phyloP scores from a whole-genome alignment of 2,113 vertebrate species.

The Pan paniscus region DNA sequence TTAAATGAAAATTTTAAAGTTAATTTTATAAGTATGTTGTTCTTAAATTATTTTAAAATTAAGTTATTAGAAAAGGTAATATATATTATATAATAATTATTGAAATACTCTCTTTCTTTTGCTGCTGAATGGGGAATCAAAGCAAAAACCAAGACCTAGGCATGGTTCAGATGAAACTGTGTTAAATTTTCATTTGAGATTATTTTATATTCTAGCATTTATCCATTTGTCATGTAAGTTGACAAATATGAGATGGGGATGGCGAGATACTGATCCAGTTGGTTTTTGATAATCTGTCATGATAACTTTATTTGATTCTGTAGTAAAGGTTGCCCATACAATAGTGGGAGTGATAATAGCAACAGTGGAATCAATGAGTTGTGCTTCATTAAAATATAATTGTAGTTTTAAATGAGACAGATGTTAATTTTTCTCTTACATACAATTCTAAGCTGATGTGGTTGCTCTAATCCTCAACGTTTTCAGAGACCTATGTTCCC shows the following conservation, averaged over 20 bases:
- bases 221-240: background rate
- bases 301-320: background rate
- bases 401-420: background rate
- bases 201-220: constrained; percentile 4
- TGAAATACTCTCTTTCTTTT: background rate
- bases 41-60: background rate
- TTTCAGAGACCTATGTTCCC: background rate
- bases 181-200: background rate
- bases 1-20: background rate
- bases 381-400: background rate
- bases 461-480: background rate
- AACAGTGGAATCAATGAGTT: background rate
- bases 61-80: background rate
- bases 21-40: background rate
- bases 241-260: background rate
- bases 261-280: background rate
- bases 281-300: background rate
- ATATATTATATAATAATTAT: background rate
- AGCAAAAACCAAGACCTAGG: background rate
- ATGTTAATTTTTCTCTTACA: background rate
- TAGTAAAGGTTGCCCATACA: background rate
- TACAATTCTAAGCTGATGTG: background rate
- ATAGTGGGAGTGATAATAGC: background rate
- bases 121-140: background rate
- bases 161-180: background rate